Base-by-base conservation (phyloP, 2,888 invertebrate genomes). In the Drosophila robusta region DNA sequence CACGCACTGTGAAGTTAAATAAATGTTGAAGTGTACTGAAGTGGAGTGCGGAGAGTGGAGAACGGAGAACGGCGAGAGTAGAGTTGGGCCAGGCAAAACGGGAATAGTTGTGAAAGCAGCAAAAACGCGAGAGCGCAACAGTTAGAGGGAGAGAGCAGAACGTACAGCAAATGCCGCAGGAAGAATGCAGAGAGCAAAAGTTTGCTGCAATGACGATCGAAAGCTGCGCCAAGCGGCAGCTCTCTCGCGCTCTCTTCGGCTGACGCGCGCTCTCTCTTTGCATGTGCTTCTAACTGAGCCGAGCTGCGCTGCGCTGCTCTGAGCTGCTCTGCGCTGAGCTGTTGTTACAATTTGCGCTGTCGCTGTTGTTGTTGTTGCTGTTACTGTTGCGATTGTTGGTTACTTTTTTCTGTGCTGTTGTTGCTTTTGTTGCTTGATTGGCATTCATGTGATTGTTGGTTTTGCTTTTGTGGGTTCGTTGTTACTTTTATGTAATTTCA, bases 401-500 rank as follows among this genome's bases (percentile, higher is more conserved):
- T 60, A 60, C 32, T 36, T 38, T 39, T 51, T 18, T 47, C 36
- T 9, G 0, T 8, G 22, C 46, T 39, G 24, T 41, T 58, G 18
- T 46, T 54, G 51, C 39, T 49, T 12, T 41, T 61, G 58, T 42
- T 60, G 57, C 38, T 65, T 69, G 80, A 82, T 82, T 86, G 87
- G 83, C 78, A 78, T 86, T 83, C 86, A 78, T 80, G 83, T 58
- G 71, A 61, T 75, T 77, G 74, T 52, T 63, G 64, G 46, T 70
- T 57, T 56, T 56, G 65, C 49, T 54, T 51, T 63, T 60, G 62
- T 49, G 72, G 79, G 89, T 89, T 89, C 89, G 89, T 88, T 89
- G 89, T 90, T 87, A 83, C 78, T 87, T 89, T 90, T 90, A 89
- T 90, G 80, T 89, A 90, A 90, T 82, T 88, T 77, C 71, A 71